phyloP scores from a whole-genome alignment of 2,888 invertebrate species.

The Cancer borealis region DNA sequence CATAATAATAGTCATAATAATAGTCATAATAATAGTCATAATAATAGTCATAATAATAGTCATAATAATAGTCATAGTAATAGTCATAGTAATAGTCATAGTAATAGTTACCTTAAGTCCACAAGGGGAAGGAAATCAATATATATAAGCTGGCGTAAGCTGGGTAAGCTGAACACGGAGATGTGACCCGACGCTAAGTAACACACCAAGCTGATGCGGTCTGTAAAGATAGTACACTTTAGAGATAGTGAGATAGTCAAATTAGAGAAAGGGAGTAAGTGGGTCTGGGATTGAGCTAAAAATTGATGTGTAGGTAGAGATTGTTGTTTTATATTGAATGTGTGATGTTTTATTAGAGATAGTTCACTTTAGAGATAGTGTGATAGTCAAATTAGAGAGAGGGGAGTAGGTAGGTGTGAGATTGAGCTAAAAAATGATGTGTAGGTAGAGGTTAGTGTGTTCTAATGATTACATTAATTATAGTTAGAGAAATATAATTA shows the following conservation, averaged over 20 bases:
- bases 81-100: slow-evolving; percentile 39
- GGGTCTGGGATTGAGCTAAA: not conserved
- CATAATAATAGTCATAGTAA: no score
- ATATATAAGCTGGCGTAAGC: slow-evolving; percentile 90
- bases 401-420: no score
- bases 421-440: not conserved
- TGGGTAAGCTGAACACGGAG: slow-evolving; percentile 96
- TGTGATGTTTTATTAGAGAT: no score
- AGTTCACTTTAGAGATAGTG: no score
- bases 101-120: slow-evolving; percentile 89
- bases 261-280: no score
- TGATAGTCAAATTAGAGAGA: not conserved
- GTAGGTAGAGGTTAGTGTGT: no score
- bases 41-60: no score
- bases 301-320: not conserved
- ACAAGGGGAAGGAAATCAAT: slow-evolving; percentile 96
- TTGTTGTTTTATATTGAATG: no score
- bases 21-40: no score
- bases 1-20: no score
- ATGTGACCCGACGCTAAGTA: slow-evolving; percentile 97
- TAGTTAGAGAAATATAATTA: no score
- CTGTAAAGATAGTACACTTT: not conserved
- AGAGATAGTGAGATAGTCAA: not conserved
- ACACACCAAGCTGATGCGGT: slow-evolving; percentile 89
- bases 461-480: no score